Conservation (phyloP, 2,888 invertebrate genomes). For the Ennomos erosarius region DNA sequence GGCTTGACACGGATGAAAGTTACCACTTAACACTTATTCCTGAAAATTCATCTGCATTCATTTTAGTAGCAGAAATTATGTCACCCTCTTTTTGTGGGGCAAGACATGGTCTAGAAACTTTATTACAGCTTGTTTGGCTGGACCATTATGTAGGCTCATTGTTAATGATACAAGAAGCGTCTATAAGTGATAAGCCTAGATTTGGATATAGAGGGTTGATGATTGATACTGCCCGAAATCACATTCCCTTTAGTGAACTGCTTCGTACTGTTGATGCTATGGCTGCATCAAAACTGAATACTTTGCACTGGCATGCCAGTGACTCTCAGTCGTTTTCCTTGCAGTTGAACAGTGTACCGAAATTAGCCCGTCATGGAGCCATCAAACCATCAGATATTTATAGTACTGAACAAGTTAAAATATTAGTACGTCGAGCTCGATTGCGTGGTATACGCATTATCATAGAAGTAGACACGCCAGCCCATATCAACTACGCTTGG, state of each 20-base stretch:
- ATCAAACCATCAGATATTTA: conserved; percentile 91
- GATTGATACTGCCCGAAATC: conserved; percentile 95
- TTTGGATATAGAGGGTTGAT: conserved; percentile 93
- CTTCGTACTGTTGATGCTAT: conserved; percentile 92
- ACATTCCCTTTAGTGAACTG: conserved; percentile 89
- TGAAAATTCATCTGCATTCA: conserved; percentile 65
- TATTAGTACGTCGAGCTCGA: conserved; percentile 90
- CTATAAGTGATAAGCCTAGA: conserved; percentile 90
- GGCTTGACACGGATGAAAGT: conserved; percentile 89
- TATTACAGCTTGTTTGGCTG: conserved; percentile 91
- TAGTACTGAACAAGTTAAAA: conserved; percentile 87
- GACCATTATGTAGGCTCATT: conserved; percentile 86
- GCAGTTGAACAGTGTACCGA: conserved; percentile 89
- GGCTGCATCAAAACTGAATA: conserved; percentile 95
- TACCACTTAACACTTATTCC: conserved; percentile 86
- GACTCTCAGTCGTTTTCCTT: conserved; percentile 97
- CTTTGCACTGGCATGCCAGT: conserved; percentile 95
- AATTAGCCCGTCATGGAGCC: conserved; percentile 91
- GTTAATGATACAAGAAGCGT: conserved; percentile 86
- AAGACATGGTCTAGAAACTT: conserved; percentile 90
- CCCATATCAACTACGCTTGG: conserved; percentile 93
- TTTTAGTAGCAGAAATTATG: conserved; percentile 84
- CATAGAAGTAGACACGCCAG: conserved; percentile 95
- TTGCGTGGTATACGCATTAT: conserved; percentile 93
- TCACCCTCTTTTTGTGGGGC: conserved; percentile 90